Base-by-base conservation (phyloP, 2,888 invertebrate genomes). In the Protophormia terraenovae region DNA sequence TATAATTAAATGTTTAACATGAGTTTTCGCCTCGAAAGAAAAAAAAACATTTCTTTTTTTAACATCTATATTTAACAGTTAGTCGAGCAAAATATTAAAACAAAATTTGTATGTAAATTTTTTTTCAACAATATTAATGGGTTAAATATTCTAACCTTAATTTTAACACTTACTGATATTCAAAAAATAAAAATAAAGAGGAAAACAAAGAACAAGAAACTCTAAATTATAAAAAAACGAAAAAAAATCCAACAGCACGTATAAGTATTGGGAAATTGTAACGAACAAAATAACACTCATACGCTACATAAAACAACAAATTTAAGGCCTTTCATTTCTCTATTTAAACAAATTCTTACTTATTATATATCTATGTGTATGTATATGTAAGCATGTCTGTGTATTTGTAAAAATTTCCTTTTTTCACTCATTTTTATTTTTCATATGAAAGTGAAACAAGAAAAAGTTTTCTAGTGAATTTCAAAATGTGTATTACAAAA, bases 291-390 rank as follows among this genome's bases (percentile, higher is more conserved):
- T 60, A 58, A 62, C 50, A 69, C 53, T 50, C 62, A 69, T 81
- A 75, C 75, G 67, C 16, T 27, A 35, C 45, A 19, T 16, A 38
- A 58, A 67, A 24, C 29, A 72, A 64, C 41, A 72, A 53, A 19
- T 67, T 41, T 50, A 60, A 75, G 67, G 62, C 71, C 79, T n/a
- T n/a, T n/a, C n/a, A n/a, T n/a, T n/a, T n/a, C n/a, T 50, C 50
- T 50, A 47, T 45, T 71, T 41, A 8, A 24, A 50, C 29, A 35
- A 41, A 53, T 16, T 41, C 10, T n/a, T 38, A 38, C 32, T 16
- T 55, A 62, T 62, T 62, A 19, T 38, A 22, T 38, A n/a, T n/a
- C n/a, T n/a, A 19, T 19, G 5, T 27, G 24, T 32, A 3, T 35
- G 32, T 60, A 4, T 60, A 12, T 19, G 38, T 5, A 7, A 14